Percentiles rank a stretch among this genome's conserved stretches.
Evolutionary conservation across 2,888 invertebrate species (phyloP).

Genomic region (Dryomyza anilis): DNA sequence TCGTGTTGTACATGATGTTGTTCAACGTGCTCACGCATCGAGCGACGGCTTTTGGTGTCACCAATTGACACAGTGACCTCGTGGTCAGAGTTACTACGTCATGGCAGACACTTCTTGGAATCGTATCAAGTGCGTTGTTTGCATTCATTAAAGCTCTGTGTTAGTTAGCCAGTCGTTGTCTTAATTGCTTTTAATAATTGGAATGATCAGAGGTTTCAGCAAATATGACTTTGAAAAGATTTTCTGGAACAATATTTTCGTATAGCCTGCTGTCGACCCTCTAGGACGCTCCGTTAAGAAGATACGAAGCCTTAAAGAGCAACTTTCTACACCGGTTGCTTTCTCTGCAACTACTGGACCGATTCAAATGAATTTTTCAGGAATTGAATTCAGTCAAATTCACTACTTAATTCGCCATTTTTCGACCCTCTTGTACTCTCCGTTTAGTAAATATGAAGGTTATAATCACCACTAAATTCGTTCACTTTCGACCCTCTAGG

Average conservation of each 20-base stretch:
- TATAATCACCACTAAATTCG: no score
- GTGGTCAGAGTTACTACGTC: not conserved
- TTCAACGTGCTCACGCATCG: not conserved
- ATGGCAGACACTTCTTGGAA: not conserved
- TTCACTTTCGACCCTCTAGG: no score
- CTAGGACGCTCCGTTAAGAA: no score
- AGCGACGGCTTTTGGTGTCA: not conserved
- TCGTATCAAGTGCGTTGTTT: not conserved
- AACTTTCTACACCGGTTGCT: no score
- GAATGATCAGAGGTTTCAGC: not conserved
- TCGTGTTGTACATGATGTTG: not conserved
- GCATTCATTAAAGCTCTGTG: not conserved
- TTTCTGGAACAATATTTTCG: not conserved
- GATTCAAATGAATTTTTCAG: no score
- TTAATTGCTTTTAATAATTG: not conserved
- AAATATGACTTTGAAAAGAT: not conserved
- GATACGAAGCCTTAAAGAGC: no score
- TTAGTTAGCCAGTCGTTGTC: not conserved
- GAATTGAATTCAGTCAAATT: no score
- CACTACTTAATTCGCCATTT: no score
- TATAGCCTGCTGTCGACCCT: no score
- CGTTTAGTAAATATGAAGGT: no score
- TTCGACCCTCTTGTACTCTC: no score
- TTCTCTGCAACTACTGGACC: no score
- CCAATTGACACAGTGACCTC: not conserved